Base-by-base conservation (phyloP, 2,888 invertebrate genomes). In the Zygaena filipendulae region DNA sequence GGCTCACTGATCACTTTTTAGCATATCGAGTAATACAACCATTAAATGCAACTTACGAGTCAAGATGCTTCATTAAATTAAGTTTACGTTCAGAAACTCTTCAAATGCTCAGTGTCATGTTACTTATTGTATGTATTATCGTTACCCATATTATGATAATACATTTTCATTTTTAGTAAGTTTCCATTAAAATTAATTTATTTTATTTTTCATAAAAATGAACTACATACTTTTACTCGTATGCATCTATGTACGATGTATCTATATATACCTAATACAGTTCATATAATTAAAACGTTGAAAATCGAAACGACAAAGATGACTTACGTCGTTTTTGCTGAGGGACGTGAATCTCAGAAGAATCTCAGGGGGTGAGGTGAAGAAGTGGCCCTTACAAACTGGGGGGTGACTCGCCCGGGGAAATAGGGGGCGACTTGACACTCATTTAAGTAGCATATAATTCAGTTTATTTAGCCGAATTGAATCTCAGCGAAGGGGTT, bases 381-480 rank as follows among this genome's bases (percentile, higher is more conserved):
- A 60, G 56, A 49, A 49, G 49, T 63, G 70, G 62, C 56, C 56
- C 64, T 67, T 49, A 45, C 39, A 38, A 45, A 45, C 35, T 43
- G 42, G 42, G 52, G 45, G 45, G 40, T n/a, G 44, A 36, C 40
- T 33, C 29, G 27, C 26, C 38, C 43, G 35, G 33, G 35, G 45
- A 36, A 34, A 28, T 31, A 21, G 29, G 28, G 32, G 42, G 41
- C 40, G 53, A 54, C 70, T 67, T 71, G 83, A 83, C 84, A 84
- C 83, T 83, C 82, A 82, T 84, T 84, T 84, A 84, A 85, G 84
- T 83, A 84, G 84, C 83, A 84, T 81, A 84, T 84, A 84, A 85
- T 84, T 84, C 82, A 84, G 84, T 84, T 85, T 84, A 72, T 77
- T 79, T 77, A 71, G 62, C 52, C 63, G 62, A 75, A 75, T 75